Evolutionary conservation across 1,140 invertebrate species (phyloP), one percentile per base, ranked within the genome.

Genomic region (Lerema accius): DNA sequence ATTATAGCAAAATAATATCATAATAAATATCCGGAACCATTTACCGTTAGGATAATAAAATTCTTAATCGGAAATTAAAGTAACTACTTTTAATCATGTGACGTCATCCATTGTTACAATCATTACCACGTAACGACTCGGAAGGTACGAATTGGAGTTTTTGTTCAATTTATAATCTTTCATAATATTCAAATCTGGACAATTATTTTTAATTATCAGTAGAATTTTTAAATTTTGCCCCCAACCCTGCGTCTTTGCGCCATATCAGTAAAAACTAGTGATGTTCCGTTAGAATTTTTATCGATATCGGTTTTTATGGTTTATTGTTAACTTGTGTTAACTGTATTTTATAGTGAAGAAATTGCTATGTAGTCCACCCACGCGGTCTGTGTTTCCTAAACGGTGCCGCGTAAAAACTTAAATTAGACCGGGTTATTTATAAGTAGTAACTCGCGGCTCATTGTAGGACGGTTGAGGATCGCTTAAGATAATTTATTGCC

Each of bases 261-360:
- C 73, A 75, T 79, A 79, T 78, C 77, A 75, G 67, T 68, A 65
- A 65, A 45, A 50, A 37, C 49, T 82, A 82, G 75, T 77, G 79
- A 26, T 77, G 81, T 64, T n/a, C 62, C 48, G 45, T 32, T 35
- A 17, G 32, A 14, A 49, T 60, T 23, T 63, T 49, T 64, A 72
- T 75, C 69, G 75, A 78, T 59, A 72, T 77, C 78, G 76, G 75
- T 66, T 49, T 40, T 15, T 17, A 40, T 69, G 62, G 45, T 42
- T 61, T 65, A 61, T 40, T 67, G 56, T 59, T 48, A 13, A 28
- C 48, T 63, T 42, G 40, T 39, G 46, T 45, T 43, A 32, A 42
- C 2, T 55, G 42, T 49, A 11, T 55, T 49, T 42, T 46, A 26
- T 14, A 37, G 32, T 46, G 15, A 10, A 35, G 48, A 60, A 26